These are phyloP conservation scores for Alauda arvensis DNA, from an alignment of 2,797 vertebrate genomes.

Conservation along the genomic window DNA sequence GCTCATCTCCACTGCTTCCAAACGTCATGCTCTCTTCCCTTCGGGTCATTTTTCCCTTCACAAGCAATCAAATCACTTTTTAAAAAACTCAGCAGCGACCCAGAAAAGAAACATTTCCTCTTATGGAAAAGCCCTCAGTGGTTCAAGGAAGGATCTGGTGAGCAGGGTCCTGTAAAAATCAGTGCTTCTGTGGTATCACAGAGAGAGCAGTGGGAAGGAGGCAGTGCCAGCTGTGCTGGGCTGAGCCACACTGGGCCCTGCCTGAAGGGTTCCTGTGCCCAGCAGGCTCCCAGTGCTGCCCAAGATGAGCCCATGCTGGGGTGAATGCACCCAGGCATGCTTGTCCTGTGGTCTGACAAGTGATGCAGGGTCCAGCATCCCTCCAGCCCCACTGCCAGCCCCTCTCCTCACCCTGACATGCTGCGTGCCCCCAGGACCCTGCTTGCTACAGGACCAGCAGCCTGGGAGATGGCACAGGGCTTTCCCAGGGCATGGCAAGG, in stretches of 20 bases:
- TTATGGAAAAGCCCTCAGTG: slow-evolving; percentile 39
- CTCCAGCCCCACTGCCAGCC: neutral
- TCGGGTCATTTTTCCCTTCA: slow-evolving; percentile 27
- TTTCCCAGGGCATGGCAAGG: neutral
- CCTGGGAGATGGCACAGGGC: neutral
- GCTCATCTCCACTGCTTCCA: slow-evolving; percentile 16
- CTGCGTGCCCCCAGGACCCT: neutral
- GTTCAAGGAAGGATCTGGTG: neutral
- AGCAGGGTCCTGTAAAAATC: slow-evolving; percentile 11
- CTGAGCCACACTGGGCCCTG: neutral
- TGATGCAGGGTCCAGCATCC: neutral
- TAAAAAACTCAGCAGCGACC: slow-evolving; percentile 34
- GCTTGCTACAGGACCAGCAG: neutral
- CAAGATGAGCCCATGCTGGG: rapidly evolving
- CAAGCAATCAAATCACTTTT: slow-evolving; percentile 37
- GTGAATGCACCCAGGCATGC: rapidly evolving
- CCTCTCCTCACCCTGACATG: rapidly evolving
- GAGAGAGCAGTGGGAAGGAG: rapidly evolving
- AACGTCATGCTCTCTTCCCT: neutral
- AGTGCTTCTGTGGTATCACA: neutral
- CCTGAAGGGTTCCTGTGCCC: rapidly evolving
- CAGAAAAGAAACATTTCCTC: slow-evolving; percentile 59
- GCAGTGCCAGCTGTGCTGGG: neutral
- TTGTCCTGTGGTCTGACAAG: neutral
- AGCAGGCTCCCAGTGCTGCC: neutral